Base-by-base conservation (phyloP, 2,797 vertebrate species). In the Perodicticus potto region DNA sequence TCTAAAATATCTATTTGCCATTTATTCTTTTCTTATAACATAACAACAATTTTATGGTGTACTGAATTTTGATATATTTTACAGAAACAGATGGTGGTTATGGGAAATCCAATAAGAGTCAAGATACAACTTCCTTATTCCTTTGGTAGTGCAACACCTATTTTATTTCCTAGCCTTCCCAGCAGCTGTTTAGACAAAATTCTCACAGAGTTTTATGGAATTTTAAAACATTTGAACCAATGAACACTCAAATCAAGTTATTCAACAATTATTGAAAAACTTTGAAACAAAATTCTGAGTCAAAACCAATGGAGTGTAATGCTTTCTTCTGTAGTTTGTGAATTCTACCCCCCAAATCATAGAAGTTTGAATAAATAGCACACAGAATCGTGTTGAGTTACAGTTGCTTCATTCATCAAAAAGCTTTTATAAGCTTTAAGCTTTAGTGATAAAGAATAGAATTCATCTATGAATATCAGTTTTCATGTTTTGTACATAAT, bases 221-320 rank as follows among this genome's bases (percentile, higher is more conserved):
- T 57, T 89, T 85, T 81, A 43, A 61, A 40, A 92, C 72, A 74
- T 67, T 81, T 49, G 1, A 17, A 82, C 27, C 49, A 69, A 34
- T 82, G 25, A n/a, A 49, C 29, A 49, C 37, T 81, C 59, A 77
- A 65, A 84, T n/a, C 22, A 72, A 76, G 23, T 65, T 70, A 86
- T 57, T 77, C 20, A n/a, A 53, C n/a, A 69, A 1, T 72, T 82
- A 37, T 37, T 37, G 22, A 85, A 65, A 76, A 73, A 82, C 74
- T 59, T 19, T 91, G 67, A 85, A 67, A 85, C 86, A 61, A 34
- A 77, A 34, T 45, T 89, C 37, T n/a, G 16, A 93, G 17, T 86
- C 37, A 61, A 84, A 45, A 70, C 9, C 19, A 40, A 65, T 57
- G 45, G 32, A 57, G 12, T 78, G 12, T 40, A 55, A 57, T 59